Conservation (phyloP, 1,140 invertebrate genomes). For the Bombus pascuorum region DNA sequence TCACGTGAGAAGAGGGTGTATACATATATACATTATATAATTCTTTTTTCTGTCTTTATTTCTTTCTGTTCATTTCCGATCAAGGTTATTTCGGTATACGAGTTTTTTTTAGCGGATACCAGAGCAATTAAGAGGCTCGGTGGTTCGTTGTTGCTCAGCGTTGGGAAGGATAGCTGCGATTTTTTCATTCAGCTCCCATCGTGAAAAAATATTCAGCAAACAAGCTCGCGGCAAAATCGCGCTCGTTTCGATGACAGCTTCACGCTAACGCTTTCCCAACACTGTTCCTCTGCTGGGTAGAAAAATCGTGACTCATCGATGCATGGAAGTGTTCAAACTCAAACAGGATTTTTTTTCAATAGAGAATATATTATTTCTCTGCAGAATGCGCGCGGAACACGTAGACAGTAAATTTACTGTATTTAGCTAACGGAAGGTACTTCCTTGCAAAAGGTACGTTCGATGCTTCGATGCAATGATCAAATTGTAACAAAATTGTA, state of each 20-base stretch:
- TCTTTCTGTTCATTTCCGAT: neutral
- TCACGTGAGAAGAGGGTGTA: conserved; percentile 56
- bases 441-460: neutral
- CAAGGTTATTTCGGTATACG: neutral
- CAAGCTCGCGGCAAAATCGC: neutral
- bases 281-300: neutral
- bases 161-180: conserved; percentile 20
- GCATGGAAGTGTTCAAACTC: neutral
- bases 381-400: neutral
- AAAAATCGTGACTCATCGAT: conserved; percentile 18
- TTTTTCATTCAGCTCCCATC: neutral
- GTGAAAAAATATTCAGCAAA: conserved; percentile 19
- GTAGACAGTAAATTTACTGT: neutral
- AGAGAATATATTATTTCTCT: neutral
- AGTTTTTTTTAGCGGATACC: conserved; percentile 1
- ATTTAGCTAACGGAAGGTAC: neutral
- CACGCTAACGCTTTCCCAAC: conserved; percentile 40
- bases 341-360: neutral
- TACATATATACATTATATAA: conserved; percentile 14
- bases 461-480: neutral
- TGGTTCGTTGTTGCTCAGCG: conserved; percentile 45
- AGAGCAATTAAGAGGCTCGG: conserved; percentile 22
- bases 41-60: neutral
- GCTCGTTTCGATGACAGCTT: neutral
- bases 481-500: neutral